phyloP scores from a whole-genome alignment of 1,140 invertebrate genomes.

The Melipona quadrifasciata region DNA sequence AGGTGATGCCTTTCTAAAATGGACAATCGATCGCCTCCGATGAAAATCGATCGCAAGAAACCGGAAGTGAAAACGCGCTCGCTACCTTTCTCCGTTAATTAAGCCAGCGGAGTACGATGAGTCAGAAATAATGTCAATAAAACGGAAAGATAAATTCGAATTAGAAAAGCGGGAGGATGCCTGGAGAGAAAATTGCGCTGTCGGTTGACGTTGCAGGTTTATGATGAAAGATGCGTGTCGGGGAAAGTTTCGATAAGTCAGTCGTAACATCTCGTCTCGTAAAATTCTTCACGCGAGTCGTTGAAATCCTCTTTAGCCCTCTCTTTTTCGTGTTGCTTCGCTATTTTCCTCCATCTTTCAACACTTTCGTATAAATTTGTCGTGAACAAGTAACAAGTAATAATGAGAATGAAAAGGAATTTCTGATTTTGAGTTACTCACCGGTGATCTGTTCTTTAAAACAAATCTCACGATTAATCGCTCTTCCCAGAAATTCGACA shows the following conservation, averaged over 20 bases:
- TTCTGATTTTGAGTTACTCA: too few relatives aligned
- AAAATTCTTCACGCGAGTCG: background rate
- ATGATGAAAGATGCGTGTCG: background rate
- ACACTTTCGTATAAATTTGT: too few relatives aligned
- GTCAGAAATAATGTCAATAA: background rate
- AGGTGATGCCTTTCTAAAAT: slow-evolving; percentile 24
- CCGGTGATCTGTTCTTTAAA: too few relatives aligned
- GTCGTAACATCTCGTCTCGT: background rate
- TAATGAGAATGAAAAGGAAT: too few relatives aligned
- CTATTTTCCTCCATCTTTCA: too few relatives aligned
- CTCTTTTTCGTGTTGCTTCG: too few relatives aligned
- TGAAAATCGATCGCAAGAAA: slow-evolving; percentile 22
- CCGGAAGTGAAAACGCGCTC: slow-evolving; percentile 17
- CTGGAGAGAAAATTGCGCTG: background rate
- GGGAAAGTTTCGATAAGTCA: background rate
- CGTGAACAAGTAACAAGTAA: too few relatives aligned
- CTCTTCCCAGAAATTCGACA: too few relatives aligned
- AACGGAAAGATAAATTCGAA: background rate
- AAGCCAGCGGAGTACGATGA: background rate
- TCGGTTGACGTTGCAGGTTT: background rate
- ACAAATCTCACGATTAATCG: too few relatives aligned
- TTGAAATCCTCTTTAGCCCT: too few relatives aligned
- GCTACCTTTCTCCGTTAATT: slow-evolving; percentile 27
- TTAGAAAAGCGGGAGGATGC: background rate
- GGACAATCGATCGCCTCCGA: background rate